Conservation (phyloP, 64 coral and sea anemone species). For the Platygyra sinensis region DNA sequence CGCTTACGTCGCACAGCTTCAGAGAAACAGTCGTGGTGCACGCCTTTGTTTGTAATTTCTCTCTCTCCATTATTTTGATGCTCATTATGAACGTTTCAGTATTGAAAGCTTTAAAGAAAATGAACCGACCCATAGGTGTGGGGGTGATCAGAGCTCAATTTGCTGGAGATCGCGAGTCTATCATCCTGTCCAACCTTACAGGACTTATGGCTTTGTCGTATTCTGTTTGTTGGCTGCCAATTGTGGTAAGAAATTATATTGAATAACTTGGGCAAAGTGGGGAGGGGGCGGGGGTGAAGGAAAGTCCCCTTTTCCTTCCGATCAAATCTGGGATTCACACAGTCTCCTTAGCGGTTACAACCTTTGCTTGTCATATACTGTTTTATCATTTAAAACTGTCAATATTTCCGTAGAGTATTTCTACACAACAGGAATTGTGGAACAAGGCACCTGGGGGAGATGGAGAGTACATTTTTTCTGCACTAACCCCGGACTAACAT, state of each 20-base stretch:
- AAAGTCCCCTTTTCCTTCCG: too few species aligned
- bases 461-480: too few species aligned
- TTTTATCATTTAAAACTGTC: too few species aligned
- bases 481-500: too few species aligned
- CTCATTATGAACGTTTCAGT: constrained; percentile 23
- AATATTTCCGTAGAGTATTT: too few species aligned
- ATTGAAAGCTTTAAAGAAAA: constrained; percentile 14
- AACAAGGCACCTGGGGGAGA: too few species aligned
- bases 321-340: too few species aligned
- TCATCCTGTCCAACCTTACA: constrained; percentile 32
- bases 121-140: background rate
- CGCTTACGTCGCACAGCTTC: background rate
- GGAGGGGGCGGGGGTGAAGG: too few species aligned
- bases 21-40: constrained; percentile 21
- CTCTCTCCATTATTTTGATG: constrained; percentile 23
- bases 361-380: too few species aligned
- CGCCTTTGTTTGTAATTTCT: constrained; percentile 37
- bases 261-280: too few species aligned
- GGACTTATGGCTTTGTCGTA: constrained; percentile 26
- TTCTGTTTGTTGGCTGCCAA: constrained; percentile 18
- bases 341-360: too few species aligned
- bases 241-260: constrained; percentile 14
- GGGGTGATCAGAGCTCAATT: background rate
- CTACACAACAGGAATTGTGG: too few species aligned
- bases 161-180: background rate